A percentile compares a stretch with the other conserved stretches of the same genome.
These are phyloP conservation scores for Epinotia bilunana DNA, from an alignment of 2,888 invertebrate genomes.

Conservation along the genomic window DNA sequence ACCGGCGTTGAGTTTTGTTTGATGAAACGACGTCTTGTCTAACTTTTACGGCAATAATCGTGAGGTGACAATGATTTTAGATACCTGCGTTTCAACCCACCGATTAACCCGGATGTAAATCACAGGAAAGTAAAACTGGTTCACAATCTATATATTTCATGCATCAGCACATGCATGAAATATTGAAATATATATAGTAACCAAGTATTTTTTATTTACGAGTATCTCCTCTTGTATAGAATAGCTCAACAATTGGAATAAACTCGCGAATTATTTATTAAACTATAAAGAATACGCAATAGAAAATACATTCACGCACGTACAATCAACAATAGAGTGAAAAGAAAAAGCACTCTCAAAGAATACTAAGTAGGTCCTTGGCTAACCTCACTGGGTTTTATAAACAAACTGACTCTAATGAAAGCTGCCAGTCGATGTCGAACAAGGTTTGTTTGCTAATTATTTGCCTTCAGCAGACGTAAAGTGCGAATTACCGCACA, in stretches of 20 bases:
- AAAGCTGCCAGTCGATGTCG: conserved; percentile 6
- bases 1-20: too few relatives aligned
- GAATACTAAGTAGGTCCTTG: conserved; percentile 32
- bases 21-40: too few relatives aligned
- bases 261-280: conserved; percentile 6
- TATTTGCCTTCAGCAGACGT: neutral
- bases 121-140: too few relatives aligned
- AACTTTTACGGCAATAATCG: too few relatives aligned
- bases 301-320: conserved; percentile 36
- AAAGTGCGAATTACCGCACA: neutral
- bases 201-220: too few relatives aligned
- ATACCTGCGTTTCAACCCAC: too few relatives aligned
- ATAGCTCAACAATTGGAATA: neutral
- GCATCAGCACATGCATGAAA: too few relatives aligned
- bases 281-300: conserved; percentile 24
- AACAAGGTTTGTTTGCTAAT: conserved; percentile 20
- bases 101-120: too few relatives aligned
- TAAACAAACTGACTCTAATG: conserved; percentile 30
- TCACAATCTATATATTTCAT: too few relatives aligned
- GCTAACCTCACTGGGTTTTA: conserved; percentile 11
- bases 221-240: too few relatives aligned
- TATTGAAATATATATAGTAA: too few relatives aligned
- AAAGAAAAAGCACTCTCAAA: conserved; percentile 13
- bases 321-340: conserved; percentile 26
- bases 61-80: too few relatives aligned